Conservation (phyloP, 2,113 vertebrate genomes). For the Excalfactoria chinensis region DNA sequence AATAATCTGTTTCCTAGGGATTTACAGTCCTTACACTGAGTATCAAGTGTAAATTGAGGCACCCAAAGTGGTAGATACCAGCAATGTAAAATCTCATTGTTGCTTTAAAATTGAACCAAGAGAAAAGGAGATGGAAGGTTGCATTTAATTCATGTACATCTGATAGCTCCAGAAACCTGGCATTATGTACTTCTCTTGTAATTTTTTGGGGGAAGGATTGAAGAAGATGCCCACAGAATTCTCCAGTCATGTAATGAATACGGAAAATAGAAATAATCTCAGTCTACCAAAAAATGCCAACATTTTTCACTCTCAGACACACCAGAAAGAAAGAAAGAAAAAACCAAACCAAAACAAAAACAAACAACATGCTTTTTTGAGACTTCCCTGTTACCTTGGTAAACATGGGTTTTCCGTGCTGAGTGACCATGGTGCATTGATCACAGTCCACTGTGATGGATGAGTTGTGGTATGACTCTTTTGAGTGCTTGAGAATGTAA, state of each 20-base stretch:
- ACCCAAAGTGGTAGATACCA: neutral
- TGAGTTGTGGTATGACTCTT: slow-evolving; percentile 99
- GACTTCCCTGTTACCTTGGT: slow-evolving; percentile 89
- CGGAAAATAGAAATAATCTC: slow-evolving; percentile 38
- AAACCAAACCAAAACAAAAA: neutral
- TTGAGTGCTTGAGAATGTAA: slow-evolving; percentile 98
- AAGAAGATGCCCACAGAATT: neutral
- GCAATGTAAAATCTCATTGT: neutral
- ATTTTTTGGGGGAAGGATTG: neutral
- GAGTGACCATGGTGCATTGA: slow-evolving; percentile 98
- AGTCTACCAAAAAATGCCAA: slow-evolving; percentile 21
- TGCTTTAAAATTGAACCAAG: slow-evolving; percentile 22
- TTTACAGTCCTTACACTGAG: neutral
- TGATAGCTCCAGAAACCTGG: neutral
- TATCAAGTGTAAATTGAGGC: neutral
- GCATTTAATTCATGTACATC: neutral
- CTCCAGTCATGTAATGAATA: slow-evolving; percentile 31
- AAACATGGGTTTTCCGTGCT: slow-evolving; percentile 99
- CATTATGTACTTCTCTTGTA: neutral
- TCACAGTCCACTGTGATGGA: slow-evolving; percentile 98
- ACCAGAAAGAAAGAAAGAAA: neutral
- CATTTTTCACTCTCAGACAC: neutral
- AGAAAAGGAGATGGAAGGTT: neutral
- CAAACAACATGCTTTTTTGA: neutral
- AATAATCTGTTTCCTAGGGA: slow-evolving; percentile 17